phyloP scores from a whole-genome alignment of 2,797 vertebrate genomes.

The Rhincodon typus region DNA sequence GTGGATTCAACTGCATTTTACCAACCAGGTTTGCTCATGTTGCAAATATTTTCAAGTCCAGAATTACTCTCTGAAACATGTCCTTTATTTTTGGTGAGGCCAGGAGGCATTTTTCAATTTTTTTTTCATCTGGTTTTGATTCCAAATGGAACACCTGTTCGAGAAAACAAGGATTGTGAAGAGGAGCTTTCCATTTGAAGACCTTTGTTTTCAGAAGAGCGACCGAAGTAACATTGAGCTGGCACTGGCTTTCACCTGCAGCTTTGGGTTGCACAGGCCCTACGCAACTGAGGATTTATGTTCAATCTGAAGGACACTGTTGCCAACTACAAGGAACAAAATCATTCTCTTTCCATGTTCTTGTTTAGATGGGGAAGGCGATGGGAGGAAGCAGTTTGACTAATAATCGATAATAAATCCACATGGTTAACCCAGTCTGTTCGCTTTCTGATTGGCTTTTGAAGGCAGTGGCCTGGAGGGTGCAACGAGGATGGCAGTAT shows the following conservation, averaged over 20 bases:
- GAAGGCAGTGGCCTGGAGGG: not conserved
- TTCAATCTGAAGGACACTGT: not conserved
- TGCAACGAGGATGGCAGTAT: not conserved
- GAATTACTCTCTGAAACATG: not conserved
- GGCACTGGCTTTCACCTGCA: not conserved
- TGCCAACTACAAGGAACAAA: not conserved
- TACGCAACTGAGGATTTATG: not conserved
- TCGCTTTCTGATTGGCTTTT: not conserved
- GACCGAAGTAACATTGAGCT: not conserved
- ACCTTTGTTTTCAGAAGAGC: no score
- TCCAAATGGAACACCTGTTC: not conserved
- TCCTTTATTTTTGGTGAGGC: not conserved
- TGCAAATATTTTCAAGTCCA: not conserved
- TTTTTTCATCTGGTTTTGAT: not conserved
- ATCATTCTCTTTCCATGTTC: not conserved
- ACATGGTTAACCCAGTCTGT: not conserved
- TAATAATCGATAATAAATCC: not conserved
- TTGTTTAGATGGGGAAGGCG: not conserved
- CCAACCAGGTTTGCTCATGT: not conserved
- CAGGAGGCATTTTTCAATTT: not conserved
- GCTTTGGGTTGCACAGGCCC: not conserved
- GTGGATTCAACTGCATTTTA: not conserved
- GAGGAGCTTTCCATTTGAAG: not conserved
- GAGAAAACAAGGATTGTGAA: not conserved
- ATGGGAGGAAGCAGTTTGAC: not conserved